Conservation (phyloP, 2,797 vertebrate species). For the Melanotaenia boesemani region DNA sequence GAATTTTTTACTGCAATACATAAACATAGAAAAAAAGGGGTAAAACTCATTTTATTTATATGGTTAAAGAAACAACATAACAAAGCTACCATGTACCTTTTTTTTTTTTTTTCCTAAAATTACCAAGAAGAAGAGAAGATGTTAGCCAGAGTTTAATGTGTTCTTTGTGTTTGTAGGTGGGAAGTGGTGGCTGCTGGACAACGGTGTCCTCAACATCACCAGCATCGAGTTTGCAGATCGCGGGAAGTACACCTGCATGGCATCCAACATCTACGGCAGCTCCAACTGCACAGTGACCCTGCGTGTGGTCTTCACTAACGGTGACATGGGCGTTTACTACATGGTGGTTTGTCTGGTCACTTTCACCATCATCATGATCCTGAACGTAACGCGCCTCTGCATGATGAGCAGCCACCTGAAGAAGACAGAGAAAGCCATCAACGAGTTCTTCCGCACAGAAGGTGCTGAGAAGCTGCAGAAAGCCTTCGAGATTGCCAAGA, state of each 20-base stretch:
- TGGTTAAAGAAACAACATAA: neutral
- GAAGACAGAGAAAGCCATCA: constrained; percentile 99
- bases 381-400: constrained; percentile 95
- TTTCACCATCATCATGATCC: constrained; percentile 95
- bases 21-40: neutral
- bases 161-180: constrained; percentile 70
- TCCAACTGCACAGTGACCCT: constrained; percentile 94
- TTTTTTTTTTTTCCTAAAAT: too few relatives aligned
- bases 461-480: constrained; percentile 98
- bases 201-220: constrained; percentile 92
- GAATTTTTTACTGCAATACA: neutral
- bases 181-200: constrained; percentile 91
- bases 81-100: too few relatives aligned
- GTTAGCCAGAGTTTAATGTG: too few relatives aligned
- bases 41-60: too few relatives aligned
- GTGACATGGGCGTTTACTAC: constrained; percentile 98
- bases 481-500: constrained; percentile 97
- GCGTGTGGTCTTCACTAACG: constrained; percentile 92
- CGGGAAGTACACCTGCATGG: constrained; percentile 96
- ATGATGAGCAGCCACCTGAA: constrained; percentile 99
- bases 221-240: constrained; percentile 92
- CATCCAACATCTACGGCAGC: constrained; percentile 87
- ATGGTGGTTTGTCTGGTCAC: constrained; percentile 98
- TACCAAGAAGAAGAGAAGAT: too few relatives aligned
- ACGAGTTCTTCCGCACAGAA: constrained; percentile 98